Base-by-base conservation (phyloP, 2,113 vertebrate species). In the Ahaetulla prasina region DNA sequence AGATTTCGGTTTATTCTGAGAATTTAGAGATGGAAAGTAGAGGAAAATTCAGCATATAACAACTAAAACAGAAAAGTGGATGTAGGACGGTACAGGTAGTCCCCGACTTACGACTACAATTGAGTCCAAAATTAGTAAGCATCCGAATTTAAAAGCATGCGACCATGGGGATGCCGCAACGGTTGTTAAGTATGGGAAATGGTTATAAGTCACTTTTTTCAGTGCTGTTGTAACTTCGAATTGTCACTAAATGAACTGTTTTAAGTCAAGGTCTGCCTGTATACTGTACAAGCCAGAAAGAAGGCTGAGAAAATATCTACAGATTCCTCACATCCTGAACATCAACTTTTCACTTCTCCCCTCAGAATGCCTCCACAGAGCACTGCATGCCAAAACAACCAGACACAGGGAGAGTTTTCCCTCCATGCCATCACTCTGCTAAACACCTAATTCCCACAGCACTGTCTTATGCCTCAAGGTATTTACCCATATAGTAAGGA, bases 1-100 rank as follows among this genome's bases (percentile, higher is more conserved):
- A 25, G 96, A 95, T 11, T 97, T 97, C 25, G 39, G 93, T 60
- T 93, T 93, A 87, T 60, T 90, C 98, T 98, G 92, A 92, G 50
- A 90, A 94, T 85, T 57, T 0, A 93, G 93, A 8, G 89, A 43
- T 92, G 11, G 93, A 93, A n/a, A 93, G 20, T 8, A 63, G 87
- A 93, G 54, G 89, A 25, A 30, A 89, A 87, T 6, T 39, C 94
- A 86, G 85, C 30, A 43, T 95, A 94, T 8, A 45, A 74, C 45
- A 54, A 92, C 94, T 30, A 53, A 39, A 16, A 68, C 5, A 11
- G 11, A 68, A 68, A n/a, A 14, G 2, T 68, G 63, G 27, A 68
- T 30, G 4, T n/a, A 68, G 10, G 60, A 63, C 1, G 27, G 60
- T 14, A 54, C 53, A 54, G 5, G 20, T 54, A 60, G 57, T 27